Base-by-base conservation (phyloP, 2,113 vertebrate species). In the Ammodytes dubius region DNA sequence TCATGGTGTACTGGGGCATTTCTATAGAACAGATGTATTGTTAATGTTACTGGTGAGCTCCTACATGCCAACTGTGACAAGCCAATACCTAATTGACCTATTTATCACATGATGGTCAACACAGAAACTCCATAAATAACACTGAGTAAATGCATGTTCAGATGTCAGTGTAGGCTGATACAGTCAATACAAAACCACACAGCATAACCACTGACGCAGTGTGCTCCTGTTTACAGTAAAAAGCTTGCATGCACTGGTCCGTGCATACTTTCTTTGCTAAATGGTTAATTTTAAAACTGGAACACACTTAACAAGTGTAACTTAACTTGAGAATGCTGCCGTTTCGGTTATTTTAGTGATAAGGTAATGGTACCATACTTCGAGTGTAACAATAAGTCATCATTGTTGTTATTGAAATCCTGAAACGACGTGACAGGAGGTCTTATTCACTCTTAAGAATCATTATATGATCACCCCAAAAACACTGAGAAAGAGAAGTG, bases 401-500 rank as follows among this genome's bases (percentile, higher is more conserved):
- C 15, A 37, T 37, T 15, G 6, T 3, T 35, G 12, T 57, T 37
- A 75, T 61, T 40, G 4, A 61, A 61, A 74, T 12, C 37, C 9
- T 27, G 2, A 7, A 69, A 70, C 27, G 75, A 27, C 27, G 27
- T 27, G 27, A 27, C 27, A 27, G 27, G 27, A 27, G 27, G 27
- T 27, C 27, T 27, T 27, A 50, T 59, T 49, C 45, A 58, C 56
- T 42, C 1, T 35, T 3, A 40, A 68, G 42, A 64, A 74, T 75
- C 19, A 64, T 57, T 17, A 37, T 19, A 61, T 68, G 64, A 74
- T 68, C 7, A 35, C 3, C 1, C 5, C 19, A 11, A 37, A 64
- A 60, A 68, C 61, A 70, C 6, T 68, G 11, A 73, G 13, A 57
- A 72, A 63, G 53, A 42, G 12, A 53, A 64, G 53, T 57, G 54